These are phyloP conservation scores for Nomada ruficornis DNA, from an alignment of 2,888 invertebrate genomes.

Conservation along the genomic window DNA sequence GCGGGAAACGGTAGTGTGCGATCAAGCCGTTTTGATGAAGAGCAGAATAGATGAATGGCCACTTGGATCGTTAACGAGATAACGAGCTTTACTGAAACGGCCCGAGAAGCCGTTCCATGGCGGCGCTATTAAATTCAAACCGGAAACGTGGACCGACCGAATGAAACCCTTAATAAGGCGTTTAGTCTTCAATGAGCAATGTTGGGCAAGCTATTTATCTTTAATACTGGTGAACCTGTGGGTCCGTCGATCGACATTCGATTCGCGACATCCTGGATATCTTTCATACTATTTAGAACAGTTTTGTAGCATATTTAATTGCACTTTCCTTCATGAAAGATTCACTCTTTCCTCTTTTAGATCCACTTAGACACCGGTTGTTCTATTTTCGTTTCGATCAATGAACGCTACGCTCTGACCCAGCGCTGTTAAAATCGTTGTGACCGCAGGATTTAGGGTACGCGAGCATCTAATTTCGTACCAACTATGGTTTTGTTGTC, in stretches of 20 bases:
- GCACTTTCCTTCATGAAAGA: too few species aligned
- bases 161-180: slow-evolving; percentile 60
- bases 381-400: not conserved
- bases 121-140: slow-evolving; percentile 59
- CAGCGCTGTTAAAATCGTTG: not conserved
- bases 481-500: not conserved
- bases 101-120: slow-evolving; percentile 55
- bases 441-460: not conserved
- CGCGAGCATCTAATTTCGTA: not conserved
- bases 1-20: slow-evolving; percentile 1
- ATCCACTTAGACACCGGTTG: too few species aligned
- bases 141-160: slow-evolving; percentile 38
- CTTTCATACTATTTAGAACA: too few species aligned
- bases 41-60: slow-evolving; percentile 63
- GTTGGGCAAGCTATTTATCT: slow-evolving; percentile 50
- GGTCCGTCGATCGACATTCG: slow-evolving; percentile 10
- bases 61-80: slow-evolving; percentile 65
- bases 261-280: not conserved
- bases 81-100: slow-evolving; percentile 65
- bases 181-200: slow-evolving; percentile 58
- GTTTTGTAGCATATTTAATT: too few species aligned
- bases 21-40: slow-evolving; percentile 59
- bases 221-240: slow-evolving; percentile 38
- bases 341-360: too few species aligned
- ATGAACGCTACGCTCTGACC: not conserved